These are phyloP conservation scores for Achlya flavicornis DNA, from an alignment of 2,888 invertebrate species.

Conservation along the genomic window DNA sequence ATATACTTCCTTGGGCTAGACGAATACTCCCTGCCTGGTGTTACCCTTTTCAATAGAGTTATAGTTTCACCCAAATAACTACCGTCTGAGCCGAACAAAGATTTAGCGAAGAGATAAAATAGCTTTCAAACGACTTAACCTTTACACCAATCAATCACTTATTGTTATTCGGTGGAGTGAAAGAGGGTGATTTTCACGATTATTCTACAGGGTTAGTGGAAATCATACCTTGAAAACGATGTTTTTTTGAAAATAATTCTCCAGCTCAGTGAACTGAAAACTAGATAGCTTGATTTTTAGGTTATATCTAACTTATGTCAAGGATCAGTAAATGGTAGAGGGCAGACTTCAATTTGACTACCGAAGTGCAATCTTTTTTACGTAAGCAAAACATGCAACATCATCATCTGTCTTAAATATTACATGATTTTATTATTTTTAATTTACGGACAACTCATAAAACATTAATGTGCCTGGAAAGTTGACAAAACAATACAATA, in stretches of 20 bases:
- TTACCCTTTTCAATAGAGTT: no score
- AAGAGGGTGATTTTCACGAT: neutral
- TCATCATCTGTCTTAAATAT: no score
- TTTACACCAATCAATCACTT: neutral
- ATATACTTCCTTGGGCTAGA: no score
- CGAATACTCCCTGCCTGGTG: no score
- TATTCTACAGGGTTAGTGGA: neutral
- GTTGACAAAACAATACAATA: no score
- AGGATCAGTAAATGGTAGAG: no score
- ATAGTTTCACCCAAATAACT: no score
- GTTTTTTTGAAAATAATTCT: conserved; percentile 2
- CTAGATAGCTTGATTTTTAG: conserved; percentile 1
- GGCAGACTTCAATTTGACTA: no score
- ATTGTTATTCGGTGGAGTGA: conserved; percentile 3
- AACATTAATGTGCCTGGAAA: no score
- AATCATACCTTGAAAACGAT: neutral
- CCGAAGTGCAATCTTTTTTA: neutral
- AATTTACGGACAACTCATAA: no score
- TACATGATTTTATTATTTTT: no score
- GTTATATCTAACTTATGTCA: neutral
- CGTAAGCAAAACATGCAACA: no score
- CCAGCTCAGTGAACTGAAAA: neutral
- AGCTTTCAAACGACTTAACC: neutral
- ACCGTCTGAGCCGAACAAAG: neutral
- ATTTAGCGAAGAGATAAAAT: neutral